These are phyloP conservation scores for Copidosoma floridanum DNA, from an alignment of 1,140 invertebrate species.

Conservation along the genomic window DNA sequence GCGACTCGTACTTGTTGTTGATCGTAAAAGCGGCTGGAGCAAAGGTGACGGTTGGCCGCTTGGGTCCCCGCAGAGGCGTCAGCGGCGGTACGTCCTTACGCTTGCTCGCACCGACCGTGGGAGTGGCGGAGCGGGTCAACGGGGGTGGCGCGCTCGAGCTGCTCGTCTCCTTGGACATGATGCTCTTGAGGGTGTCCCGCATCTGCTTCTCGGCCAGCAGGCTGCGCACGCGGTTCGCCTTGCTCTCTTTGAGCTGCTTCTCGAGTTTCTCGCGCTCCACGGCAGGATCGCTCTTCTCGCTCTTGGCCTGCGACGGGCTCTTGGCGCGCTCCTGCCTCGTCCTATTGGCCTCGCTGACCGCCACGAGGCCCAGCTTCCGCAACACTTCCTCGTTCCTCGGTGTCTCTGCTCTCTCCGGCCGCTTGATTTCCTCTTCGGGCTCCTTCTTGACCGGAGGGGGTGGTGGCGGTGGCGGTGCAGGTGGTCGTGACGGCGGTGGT, in stretches of 20 bases:
- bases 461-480: not conserved
- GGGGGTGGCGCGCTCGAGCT: not conserved
- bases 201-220: slow-evolving; percentile 52
- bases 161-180: slow-evolving; percentile 41
- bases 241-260: slow-evolving; percentile 47
- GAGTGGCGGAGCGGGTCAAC: not conserved
- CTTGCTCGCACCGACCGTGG: slow-evolving; percentile 24
- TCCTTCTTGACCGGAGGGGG: not conserved
- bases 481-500: not conserved
- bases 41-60: slow-evolving; percentile 32
- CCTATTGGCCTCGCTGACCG: slow-evolving; percentile 39
- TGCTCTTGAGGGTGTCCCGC: slow-evolving; percentile 48
- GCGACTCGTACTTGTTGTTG: slow-evolving; percentile 28
- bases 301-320: slow-evolving; percentile 4
- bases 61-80: slow-evolving; percentile 42
- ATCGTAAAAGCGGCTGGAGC: slow-evolving; percentile 8
- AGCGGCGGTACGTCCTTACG: slow-evolving; percentile 50
- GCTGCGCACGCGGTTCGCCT: slow-evolving; percentile 48
- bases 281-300: slow-evolving; percentile 19
- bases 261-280: slow-evolving; percentile 45
- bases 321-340: slow-evolving; percentile 20
- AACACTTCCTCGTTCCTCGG: slow-evolving; percentile 46
- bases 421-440: not conserved
- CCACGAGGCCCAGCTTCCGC: slow-evolving; percentile 42
- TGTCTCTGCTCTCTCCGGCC: slow-evolving; percentile 20